phyloP scores from a whole-genome alignment of 2,113 vertebrate genomes.

The Psilopsiagon aymara region DNA sequence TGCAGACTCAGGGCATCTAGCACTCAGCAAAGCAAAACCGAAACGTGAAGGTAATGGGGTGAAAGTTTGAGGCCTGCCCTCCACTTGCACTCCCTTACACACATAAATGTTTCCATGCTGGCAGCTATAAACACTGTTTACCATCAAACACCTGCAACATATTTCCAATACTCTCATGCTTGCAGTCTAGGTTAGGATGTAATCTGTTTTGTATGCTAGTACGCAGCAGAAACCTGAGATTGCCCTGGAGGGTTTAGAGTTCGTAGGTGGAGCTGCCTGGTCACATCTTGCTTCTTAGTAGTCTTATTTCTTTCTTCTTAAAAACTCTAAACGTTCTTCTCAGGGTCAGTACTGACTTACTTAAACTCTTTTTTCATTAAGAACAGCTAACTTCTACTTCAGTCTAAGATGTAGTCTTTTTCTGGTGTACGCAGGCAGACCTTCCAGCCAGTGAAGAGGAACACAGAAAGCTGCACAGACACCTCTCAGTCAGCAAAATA shows the following conservation, averaged over 20 bases:
- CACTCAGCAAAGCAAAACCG: constrained; percentile 18
- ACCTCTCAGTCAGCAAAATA: not conserved
- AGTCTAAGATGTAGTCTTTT: not conserved
- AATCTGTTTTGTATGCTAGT: constrained; percentile 2
- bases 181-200: not conserved
- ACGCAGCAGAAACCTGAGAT: constrained; percentile 18
- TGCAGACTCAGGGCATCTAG: not conserved
- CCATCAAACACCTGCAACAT: constrained; percentile 60
- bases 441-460: not conserved
- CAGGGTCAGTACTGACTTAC: not conserved
- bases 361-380: not conserved
- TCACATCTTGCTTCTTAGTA: constrained; percentile 2
- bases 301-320: not conserved
- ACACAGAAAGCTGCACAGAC: not conserved
- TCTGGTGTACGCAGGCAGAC: not conserved
- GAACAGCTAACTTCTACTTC: not conserved
- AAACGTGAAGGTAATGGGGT: constrained; percentile 57
- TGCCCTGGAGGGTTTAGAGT: constrained; percentile 16
- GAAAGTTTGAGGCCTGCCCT: constrained; percentile 69
- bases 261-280: constrained; percentile 18
- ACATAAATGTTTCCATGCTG: constrained; percentile 57
- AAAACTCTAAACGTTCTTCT: not conserved
- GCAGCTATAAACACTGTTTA: constrained; percentile 63
- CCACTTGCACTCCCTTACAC: constrained; percentile 54
- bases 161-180: constrained; percentile 46